Evolutionary conservation across 1,140 invertebrate genomes (phyloP).

Genomic region (Yoshiicerus persimilis): DNA sequence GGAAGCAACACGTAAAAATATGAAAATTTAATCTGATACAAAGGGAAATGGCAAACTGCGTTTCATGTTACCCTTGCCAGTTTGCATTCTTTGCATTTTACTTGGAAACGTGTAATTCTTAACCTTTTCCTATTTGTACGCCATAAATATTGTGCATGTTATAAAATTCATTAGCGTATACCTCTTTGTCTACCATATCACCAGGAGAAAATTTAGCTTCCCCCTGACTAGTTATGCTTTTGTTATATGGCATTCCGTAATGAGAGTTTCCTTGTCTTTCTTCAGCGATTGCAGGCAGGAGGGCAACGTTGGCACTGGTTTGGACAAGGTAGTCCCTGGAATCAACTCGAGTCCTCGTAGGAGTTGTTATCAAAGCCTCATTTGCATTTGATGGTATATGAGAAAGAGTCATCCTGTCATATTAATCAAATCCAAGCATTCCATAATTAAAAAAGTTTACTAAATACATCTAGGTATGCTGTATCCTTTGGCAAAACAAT

Average conservation of each 20-base stretch:
- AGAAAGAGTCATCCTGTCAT: background rate
- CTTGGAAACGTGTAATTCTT: no score
- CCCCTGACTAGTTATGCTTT: background rate
- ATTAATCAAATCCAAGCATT: background rate
- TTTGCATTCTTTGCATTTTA: no score
- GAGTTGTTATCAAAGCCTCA: background rate
- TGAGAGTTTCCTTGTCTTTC: conserved; percentile 24
- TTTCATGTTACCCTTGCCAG: no score
- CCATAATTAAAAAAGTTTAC: no score
- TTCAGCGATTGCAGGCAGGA: conserved; percentile 45
- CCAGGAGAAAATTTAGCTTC: background rate
- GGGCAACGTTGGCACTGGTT: conserved; percentile 32
- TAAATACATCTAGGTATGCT: no score
- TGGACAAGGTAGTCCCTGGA: conserved; percentile 34
- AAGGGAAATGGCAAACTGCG: no score
- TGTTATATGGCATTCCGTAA: background rate
- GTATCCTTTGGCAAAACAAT: no score
- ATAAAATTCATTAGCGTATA: background rate
- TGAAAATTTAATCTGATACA: no score
- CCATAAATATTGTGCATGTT: background rate
- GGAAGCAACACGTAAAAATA: no score
- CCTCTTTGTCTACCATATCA: background rate
- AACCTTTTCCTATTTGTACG: no score
- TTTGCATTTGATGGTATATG: background rate
- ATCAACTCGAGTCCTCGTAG: conserved; percentile 29